A percentile compares a stretch with the other conserved stretches of the same genome.
These are phyloP conservation scores for Pseudomyrmex concolor DNA, from an alignment of 1,140 invertebrate genomes.

Conservation along the genomic window DNA sequence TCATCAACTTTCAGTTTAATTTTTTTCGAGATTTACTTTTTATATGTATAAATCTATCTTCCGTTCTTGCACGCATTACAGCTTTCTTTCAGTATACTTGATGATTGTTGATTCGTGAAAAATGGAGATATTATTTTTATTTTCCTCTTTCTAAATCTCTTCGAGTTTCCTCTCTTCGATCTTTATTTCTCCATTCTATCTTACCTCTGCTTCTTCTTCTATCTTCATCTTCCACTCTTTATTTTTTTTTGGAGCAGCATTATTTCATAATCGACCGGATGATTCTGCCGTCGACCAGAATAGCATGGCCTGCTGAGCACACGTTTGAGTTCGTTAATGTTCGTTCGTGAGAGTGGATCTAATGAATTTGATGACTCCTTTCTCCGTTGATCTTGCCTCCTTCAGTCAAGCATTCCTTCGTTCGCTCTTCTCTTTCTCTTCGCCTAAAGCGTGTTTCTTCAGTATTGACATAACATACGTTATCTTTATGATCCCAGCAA, in stretches of 20 bases:
- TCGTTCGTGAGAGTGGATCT: constrained; percentile 63
- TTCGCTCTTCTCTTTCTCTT: constrained; percentile 21
- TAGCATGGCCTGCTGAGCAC: constrained; percentile 68
- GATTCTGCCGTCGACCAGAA: constrained; percentile 71
- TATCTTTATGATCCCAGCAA: constrained; percentile 56
- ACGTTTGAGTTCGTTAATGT: constrained; percentile 72
- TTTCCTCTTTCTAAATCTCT: constrained; percentile 31
- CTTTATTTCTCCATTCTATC: constrained; percentile 56
- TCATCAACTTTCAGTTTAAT: no score
- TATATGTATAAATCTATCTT: constrained; percentile 20
- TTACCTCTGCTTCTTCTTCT: constrained; percentile 37
- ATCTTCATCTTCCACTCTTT: constrained; percentile 17
- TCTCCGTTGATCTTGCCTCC: constrained; percentile 51
- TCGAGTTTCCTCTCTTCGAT: constrained; percentile 4
- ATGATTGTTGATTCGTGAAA: constrained; percentile 52
- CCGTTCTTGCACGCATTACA: constrained; percentile 55
- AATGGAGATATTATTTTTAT: constrained; percentile 38
- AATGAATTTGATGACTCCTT: constrained; percentile 65
- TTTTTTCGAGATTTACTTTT: background rate
- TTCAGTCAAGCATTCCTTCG: constrained; percentile 36
- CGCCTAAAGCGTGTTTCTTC: constrained; percentile 46
- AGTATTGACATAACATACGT: constrained; percentile 44
- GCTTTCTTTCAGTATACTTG: constrained; percentile 44
- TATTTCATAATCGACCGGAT: constrained; percentile 74
- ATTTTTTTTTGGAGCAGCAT: constrained; percentile 65